Evolutionary conservation across 2,113 vertebrate species (phyloP).

Genomic region (Trinectes maculatus): DNA sequence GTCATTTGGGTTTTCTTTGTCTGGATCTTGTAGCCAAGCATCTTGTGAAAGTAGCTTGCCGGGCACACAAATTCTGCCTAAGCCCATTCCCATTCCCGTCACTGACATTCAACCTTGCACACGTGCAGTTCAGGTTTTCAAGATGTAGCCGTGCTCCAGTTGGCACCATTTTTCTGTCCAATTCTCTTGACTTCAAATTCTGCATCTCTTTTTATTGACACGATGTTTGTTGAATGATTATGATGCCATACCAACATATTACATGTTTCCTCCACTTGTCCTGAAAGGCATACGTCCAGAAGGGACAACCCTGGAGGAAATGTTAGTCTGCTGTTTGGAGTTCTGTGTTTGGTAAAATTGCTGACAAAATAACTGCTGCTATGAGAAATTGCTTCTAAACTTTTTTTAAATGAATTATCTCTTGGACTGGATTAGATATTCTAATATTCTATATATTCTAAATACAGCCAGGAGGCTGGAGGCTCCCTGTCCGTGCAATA

Average conservation of each 20-base stretch:
- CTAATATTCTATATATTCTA: too few relatives aligned
- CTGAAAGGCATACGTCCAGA: background rate
- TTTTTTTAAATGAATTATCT: background rate
- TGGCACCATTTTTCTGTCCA: too few relatives aligned
- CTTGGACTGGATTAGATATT: background rate
- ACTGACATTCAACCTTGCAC: too few relatives aligned
- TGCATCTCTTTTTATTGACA: background rate
- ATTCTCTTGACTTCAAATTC: too few relatives aligned
- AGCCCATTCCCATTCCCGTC: too few relatives aligned
- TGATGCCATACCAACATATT: background rate
- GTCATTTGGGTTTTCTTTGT: too few relatives aligned
- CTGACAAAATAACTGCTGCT: background rate
- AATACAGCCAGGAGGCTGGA: background rate
- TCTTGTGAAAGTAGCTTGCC: too few relatives aligned
- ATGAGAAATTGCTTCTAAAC: background rate
- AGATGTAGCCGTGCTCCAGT: too few relatives aligned
- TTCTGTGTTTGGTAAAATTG: too few relatives aligned
- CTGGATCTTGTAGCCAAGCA: too few relatives aligned
- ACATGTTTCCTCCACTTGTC: background rate
- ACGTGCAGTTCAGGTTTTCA: too few relatives aligned
- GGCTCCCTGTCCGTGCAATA: background rate
- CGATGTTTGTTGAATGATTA: background rate
- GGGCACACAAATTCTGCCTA: too few relatives aligned
- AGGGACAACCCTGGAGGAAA: background rate
- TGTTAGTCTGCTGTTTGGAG: background rate